Evolutionary conservation across 64 coral and sea anemone species (phyloP).

Genomic region (Montipora foliosa): DNA sequence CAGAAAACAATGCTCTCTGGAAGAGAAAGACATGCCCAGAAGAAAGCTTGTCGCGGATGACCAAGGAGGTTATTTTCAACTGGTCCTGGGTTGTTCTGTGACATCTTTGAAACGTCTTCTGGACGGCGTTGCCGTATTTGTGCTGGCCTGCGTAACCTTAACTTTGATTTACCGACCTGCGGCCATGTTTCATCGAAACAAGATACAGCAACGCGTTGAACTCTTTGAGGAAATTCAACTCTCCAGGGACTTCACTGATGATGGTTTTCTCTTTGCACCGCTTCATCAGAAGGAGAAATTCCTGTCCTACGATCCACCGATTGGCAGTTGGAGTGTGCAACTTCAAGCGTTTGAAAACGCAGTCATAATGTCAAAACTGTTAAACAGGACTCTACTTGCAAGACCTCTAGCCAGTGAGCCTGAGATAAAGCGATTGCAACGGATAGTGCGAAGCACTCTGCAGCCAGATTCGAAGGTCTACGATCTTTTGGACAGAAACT

Average conservation of each 20-base stretch:
- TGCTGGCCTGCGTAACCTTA: slow-evolving; percentile 63
- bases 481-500: slow-evolving; percentile 60
- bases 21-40: slow-evolving; percentile 18
- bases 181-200: slow-evolving; percentile 55
- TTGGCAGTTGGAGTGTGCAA: slow-evolving; percentile 88
- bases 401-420: slow-evolving; percentile 76
- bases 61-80: not conserved
- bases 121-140: slow-evolving; percentile 58
- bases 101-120: slow-evolving; percentile 67
- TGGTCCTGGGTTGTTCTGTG: slow-evolving; percentile 28
- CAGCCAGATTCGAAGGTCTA: slow-evolving; percentile 47
- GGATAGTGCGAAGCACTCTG: slow-evolving; percentile 27
- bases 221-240: not conserved
- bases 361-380: slow-evolving; percentile 75
- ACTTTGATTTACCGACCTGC: slow-evolving; percentile 73
- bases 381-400: slow-evolving; percentile 82
- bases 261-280: slow-evolving; percentile 75
- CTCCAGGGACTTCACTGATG: slow-evolving; percentile 64
- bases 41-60: not conserved
- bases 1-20: slow-evolving; percentile 7
- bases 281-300: slow-evolving; percentile 52
- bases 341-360: slow-evolving; percentile 88
- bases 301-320: slow-evolving; percentile 83
- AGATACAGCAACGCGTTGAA: not conserved
- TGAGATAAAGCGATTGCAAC: slow-evolving; percentile 57